Conservation (phyloP, 2,888 invertebrate species). For the Gasteruption jaculator region DNA sequence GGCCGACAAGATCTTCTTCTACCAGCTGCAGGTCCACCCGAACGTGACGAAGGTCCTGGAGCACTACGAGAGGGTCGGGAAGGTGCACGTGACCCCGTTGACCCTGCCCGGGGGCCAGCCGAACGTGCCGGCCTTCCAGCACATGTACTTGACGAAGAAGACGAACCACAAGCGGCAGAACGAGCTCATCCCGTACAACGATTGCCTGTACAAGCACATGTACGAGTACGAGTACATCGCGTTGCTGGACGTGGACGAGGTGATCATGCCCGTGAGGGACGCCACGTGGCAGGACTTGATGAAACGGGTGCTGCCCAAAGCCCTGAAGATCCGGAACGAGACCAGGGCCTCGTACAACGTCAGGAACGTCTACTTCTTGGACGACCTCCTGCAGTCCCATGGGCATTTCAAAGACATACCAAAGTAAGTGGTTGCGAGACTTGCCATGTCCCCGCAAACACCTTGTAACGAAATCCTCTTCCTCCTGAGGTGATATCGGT, state of each 20-base stretch:
- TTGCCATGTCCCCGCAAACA: too few species aligned
- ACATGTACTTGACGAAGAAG: conserved; percentile 84
- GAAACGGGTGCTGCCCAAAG: conserved; percentile 66
- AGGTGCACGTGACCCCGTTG: conserved; percentile 72
- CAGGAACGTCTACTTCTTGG: conserved; percentile 88
- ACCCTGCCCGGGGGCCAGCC: conserved; percentile 87
- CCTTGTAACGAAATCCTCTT: too few species aligned
- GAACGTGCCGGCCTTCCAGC: conserved; percentile 83
- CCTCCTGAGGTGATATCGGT: too few species aligned
- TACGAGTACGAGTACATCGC: conserved; percentile 86
- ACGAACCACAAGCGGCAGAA: conserved; percentile 91
- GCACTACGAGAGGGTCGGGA: conserved; percentile 63
- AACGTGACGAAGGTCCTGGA: conserved; percentile 80
- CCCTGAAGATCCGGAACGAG: conserved; percentile 63
- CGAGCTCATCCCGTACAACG: conserved; percentile 94
- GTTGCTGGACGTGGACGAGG: conserved; percentile 90
- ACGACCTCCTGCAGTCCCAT: conserved; percentile 77
- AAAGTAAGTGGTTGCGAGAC: conserved; percentile 43
- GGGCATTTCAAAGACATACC: conserved; percentile 77
- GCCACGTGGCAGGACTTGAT: conserved; percentile 74
- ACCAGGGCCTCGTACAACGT: conserved; percentile 80
- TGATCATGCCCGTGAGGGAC: conserved; percentile 83
- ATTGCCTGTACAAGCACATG: conserved; percentile 90
- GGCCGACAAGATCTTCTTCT: conserved; percentile 88
- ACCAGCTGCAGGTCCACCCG: conserved; percentile 82